Evolutionary conservation across 2,888 invertebrate genomes (phyloP).

Genomic region (Trichopoda pennipes): DNA sequence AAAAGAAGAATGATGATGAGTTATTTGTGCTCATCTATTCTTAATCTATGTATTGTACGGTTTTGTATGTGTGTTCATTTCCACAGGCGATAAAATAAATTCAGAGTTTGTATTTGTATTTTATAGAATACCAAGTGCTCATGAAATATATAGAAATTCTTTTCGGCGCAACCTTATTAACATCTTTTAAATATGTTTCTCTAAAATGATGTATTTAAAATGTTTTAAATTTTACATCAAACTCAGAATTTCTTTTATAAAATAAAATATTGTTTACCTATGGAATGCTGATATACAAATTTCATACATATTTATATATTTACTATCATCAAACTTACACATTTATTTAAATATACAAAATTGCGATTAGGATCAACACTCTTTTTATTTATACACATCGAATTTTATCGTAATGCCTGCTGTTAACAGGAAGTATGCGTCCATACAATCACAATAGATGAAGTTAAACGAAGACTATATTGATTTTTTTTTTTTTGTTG

Average conservation of each 20-base stretch:
- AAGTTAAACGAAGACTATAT: slow-evolving; percentile 60
- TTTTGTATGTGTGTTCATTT: no score
- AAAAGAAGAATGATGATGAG: no score
- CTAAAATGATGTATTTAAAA: not conserved
- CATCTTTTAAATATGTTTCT: no score
- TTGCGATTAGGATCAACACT: slow-evolving; percentile 15
- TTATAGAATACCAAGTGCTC: no score
- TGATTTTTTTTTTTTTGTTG: slow-evolving; percentile 51
- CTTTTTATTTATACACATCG: no score
- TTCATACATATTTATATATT: slow-evolving; percentile 10
- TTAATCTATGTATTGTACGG: no score
- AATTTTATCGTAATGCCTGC: slow-evolving; percentile 11
- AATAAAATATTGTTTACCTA: slow-evolving; percentile 46
- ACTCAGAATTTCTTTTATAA: slow-evolving; percentile 59
- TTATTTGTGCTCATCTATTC: no score
- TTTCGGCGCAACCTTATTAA: no score
- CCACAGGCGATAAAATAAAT: no score
- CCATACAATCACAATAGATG: slow-evolving; percentile 57
- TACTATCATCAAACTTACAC: not conserved
- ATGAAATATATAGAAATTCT: no score
- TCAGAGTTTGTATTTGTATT: no score
- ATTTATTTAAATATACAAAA: not conserved
- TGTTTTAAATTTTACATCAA: slow-evolving; percentile 44
- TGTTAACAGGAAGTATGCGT: slow-evolving; percentile 57
- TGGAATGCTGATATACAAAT: slow-evolving; percentile 46